Base-by-base conservation (phyloP, 2,888 invertebrate genomes). In the Drosophila ustulata region DNA sequence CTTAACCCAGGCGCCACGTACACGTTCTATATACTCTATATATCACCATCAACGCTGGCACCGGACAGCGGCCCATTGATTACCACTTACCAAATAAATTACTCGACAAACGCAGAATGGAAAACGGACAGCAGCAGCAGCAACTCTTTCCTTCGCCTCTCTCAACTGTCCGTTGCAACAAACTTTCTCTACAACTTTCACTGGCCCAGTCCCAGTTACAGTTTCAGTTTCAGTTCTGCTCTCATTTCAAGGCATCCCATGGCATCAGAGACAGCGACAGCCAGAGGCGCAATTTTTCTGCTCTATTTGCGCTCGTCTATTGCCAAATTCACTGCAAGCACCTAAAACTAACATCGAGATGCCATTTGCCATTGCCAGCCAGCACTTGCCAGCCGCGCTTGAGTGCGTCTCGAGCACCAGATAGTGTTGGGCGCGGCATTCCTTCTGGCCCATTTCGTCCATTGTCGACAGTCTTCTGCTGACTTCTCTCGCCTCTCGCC, bases 81-180 rank as follows among this genome's bases (percentile, higher is more conserved):
- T 82, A 82, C 87, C 87, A 83, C 81, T 81, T 83, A 73, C 78
- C 78, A 82, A 83, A 82, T 82, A 82, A 82, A 86, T 82, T 82
- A 82, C 82, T 73, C 77, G 56, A 53, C 49, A 47, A 58, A 11
- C 26, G 43, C 11, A 45, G 23, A 30, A 4, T 39, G 37, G 51
- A 11, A 32, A 6, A 52, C 25, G 37, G 32, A 47, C 34, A 45
- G 28, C 45, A 47, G 39, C 13, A 11, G 11, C 4, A 4, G 4
- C 8, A 3, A 8, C 9, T 8, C 3, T 9, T 34, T 30, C 30
- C 28, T 11, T 26, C 9, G 7, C 7, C 2, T 4, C 30, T 32
- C 28, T 37, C 50, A 43, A 47, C 43, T 59, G 50, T n/a, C 51
- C 46, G 49, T 26, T 53, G 61, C 45, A 51, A 49, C 49, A 79